Percentiles rank a stretch among this genome's conserved stretches.
phyloP scores from a whole-genome alignment of 2,113 vertebrate genomes.

The Ahaetulla prasina region DNA sequence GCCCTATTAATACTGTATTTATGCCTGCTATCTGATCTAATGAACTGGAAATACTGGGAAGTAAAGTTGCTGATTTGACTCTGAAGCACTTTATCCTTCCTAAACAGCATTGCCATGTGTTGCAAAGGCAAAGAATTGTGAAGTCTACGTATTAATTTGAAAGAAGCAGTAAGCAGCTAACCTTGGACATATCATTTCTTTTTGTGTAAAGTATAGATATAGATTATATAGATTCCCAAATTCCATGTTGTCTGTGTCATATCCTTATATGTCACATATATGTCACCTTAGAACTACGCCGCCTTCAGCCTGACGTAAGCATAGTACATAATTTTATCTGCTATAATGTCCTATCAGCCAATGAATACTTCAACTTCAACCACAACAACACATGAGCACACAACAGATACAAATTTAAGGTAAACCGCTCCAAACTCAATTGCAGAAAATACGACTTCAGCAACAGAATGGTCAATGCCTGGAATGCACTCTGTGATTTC shows the following conservation, averaged over 20 bases:
- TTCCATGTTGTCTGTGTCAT: constrained; percentile 44
- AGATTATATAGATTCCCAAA: neutral
- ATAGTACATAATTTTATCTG: too few species aligned
- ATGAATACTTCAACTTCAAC: too few species aligned
- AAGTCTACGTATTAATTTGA: neutral
- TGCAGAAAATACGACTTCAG: too few species aligned
- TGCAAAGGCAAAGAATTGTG: neutral
- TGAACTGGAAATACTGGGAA: neutral
- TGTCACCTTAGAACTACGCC: too few species aligned
- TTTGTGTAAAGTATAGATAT: neutral
- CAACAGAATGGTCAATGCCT: too few species aligned
- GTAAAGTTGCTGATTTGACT: neutral
- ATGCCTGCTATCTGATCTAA: neutral
- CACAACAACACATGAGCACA: too few species aligned
- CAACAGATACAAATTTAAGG: too few species aligned
- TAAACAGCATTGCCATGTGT: neutral
- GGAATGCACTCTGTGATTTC: too few species aligned
- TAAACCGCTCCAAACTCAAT: too few species aligned
- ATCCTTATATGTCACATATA: neutral
- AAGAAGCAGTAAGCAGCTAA: neutral
- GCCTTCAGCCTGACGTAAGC: too few species aligned
- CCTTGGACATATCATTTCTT: neutral
- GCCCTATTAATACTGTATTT: neutral
- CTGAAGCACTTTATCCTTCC: neutral
- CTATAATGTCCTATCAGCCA: too few species aligned